These are phyloP conservation scores for Eubasilissa splendida DNA, from an alignment of 2,888 invertebrate genomes.

Conservation along the genomic window DNA sequence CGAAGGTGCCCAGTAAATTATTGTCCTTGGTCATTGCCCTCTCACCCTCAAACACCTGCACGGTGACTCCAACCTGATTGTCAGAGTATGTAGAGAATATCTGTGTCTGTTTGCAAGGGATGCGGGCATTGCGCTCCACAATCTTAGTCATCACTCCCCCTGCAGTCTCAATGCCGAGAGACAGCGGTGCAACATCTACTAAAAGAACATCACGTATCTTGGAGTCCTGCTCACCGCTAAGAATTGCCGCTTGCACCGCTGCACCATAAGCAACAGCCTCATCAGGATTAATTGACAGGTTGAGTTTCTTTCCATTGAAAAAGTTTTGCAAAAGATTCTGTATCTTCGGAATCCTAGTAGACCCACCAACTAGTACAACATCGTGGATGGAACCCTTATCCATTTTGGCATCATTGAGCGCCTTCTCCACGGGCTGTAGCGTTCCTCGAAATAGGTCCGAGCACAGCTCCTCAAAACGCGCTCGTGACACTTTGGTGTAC, in stretches of 20 bases:
- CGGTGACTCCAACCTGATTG: constrained; percentile 84
- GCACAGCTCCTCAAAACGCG: constrained; percentile 84
- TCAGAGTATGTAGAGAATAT: constrained; percentile 87
- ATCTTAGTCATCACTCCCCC: constrained; percentile 89
- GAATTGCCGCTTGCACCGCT: constrained; percentile 82
- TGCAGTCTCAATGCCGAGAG: constrained; percentile 84
- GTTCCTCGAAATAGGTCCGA: constrained; percentile 82
- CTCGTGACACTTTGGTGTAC: constrained; percentile 81
- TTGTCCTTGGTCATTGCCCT: constrained; percentile 88
- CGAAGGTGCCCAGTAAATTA: constrained; percentile 78
- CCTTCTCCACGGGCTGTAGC: constrained; percentile 84
- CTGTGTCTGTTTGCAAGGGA: constrained; percentile 81
- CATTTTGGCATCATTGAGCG: constrained; percentile 83
- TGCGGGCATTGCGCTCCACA: constrained; percentile 80
- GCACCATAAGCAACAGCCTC: constrained; percentile 88
- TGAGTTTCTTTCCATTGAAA: constrained; percentile 83
- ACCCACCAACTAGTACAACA: constrained; percentile 87
- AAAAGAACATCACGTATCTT: constrained; percentile 79
- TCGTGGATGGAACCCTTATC: constrained; percentile 85
- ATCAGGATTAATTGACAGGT: constrained; percentile 85
- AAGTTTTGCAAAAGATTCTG: constrained; percentile 82
- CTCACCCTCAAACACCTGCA: constrained; percentile 85
- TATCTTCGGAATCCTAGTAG: constrained; percentile 85
- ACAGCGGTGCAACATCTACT: constrained; percentile 77
- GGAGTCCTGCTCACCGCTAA: constrained; percentile 80